Percentiles rank a stretch among this genome's conserved stretches.
Evolutionary conservation across 2,888 invertebrate genomes (phyloP).

Genomic region (Chymomyza fuscimana): DNA sequence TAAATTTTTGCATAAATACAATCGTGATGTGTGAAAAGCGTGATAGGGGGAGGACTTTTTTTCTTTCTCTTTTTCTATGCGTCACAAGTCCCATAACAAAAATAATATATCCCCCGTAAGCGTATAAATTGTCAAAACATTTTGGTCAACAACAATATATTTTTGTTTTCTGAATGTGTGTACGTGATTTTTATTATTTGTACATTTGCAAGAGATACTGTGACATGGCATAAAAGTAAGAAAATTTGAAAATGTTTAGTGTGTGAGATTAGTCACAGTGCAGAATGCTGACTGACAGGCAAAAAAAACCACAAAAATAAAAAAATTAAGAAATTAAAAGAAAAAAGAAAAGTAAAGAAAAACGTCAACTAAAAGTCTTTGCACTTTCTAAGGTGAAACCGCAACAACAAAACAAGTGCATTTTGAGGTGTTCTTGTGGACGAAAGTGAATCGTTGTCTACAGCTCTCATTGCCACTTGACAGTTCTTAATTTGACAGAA

Average conservation of each 20-base stretch:
- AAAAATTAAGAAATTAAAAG: conserved; percentile 13
- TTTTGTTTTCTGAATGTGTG: conserved; percentile 25
- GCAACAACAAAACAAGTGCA: neutral
- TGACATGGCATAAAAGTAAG: neutral
- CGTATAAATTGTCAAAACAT: neutral
- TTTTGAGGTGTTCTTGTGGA: neutral
- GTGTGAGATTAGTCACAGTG: neutral
- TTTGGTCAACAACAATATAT: conserved; percentile 33
- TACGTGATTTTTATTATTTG: neutral
- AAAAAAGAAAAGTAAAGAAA: conserved; percentile 10
- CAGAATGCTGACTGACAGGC: conserved; percentile 3
- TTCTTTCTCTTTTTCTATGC: neutral
- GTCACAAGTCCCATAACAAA: neutral
- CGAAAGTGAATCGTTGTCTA: neutral
- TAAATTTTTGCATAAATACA: too few species aligned
- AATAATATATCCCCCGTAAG: neutral
- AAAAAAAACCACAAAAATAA: conserved; percentile 17
- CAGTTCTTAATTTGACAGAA: conserved; percentile 66
- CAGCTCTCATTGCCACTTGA: conserved; percentile 34
- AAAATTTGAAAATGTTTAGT: neutral
- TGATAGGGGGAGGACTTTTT: too few species aligned
- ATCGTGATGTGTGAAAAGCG: too few species aligned
- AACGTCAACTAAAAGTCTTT: neutral
- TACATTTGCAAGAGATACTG: neutral
- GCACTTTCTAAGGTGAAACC: conserved; percentile 2